A percentile compares a stretch with the other conserved stretches of the same genome.
Evolutionary conservation across 2,888 invertebrate genomes (phyloP).

Genomic region (Trachelus troglodyta): DNA sequence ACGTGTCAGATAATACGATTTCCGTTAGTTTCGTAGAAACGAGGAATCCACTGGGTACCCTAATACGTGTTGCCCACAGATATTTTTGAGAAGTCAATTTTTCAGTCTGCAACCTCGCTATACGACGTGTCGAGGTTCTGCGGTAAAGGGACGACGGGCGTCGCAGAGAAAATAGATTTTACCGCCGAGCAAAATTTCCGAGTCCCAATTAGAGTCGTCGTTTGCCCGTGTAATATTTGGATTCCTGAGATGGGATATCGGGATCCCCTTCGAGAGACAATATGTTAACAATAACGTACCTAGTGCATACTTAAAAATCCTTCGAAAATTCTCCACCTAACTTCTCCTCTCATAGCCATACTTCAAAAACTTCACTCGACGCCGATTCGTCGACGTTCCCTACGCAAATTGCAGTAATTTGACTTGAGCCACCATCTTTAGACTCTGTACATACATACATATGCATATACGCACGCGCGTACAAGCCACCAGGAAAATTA

Average conservation of each 20-base stretch:
- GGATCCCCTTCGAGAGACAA: neutral
- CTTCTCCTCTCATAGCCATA: neutral
- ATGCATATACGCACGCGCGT: neutral
- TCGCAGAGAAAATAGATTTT: conserved; percentile 9
- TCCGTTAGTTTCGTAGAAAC: neutral
- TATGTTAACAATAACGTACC: neutral
- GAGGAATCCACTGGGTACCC: neutral
- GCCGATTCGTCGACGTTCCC: neutral
- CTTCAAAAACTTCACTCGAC: neutral
- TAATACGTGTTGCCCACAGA: neutral
- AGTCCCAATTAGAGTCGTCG: conserved; percentile 1
- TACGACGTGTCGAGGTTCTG: neutral
- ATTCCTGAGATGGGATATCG: neutral
- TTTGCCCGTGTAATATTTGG: neutral
- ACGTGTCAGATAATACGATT: neutral
- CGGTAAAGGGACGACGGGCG: neutral
- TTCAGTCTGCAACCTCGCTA: neutral
- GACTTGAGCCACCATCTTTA: neutral
- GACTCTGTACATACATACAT: neutral
- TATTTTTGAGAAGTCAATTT: neutral
- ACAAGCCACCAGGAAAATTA: conserved; percentile 2
- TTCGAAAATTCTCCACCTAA: neutral
- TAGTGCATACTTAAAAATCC: neutral
- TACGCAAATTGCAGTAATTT: conserved; percentile 3
- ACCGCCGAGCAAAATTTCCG: conserved; percentile 1